Evolutionary conservation across 2,888 invertebrate species (phyloP).

Genomic region (Dicyrtomina minuta): DNA sequence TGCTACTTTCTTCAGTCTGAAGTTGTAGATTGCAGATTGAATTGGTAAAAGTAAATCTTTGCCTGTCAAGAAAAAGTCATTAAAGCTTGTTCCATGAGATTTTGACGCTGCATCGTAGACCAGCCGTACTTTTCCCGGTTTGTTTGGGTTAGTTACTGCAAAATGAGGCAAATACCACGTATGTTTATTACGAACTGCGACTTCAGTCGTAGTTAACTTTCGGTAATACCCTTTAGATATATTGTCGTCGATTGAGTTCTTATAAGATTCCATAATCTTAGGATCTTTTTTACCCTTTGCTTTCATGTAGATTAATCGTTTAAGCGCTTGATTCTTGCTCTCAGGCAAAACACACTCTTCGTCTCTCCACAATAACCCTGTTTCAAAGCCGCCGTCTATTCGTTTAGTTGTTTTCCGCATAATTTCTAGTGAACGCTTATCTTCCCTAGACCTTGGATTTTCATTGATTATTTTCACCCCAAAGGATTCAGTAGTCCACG

Average conservation of each 20-base stretch:
- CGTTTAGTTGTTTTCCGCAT: background rate
- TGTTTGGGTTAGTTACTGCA: conserved; percentile 39
- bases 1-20: conserved; percentile 30
- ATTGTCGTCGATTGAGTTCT: background rate
- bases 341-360: background rate
- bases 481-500: conserved; percentile 2
- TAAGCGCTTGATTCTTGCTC: background rate
- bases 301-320: background rate
- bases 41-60: conserved; percentile 36
- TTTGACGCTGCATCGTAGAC: conserved; percentile 46
- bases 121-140: conserved; percentile 44
- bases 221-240: conserved; percentile 11
- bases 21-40: conserved; percentile 32
- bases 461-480: background rate
- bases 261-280: background rate
- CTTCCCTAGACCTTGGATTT: background rate
- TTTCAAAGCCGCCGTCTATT: background rate
- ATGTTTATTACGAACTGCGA: background rate
- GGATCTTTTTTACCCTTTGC: background rate
- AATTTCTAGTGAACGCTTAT: background rate
- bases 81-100: conserved; percentile 29
- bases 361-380: conserved; percentile 8
- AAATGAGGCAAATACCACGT: conserved; percentile 47
- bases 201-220: conserved; percentile 13
- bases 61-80: conserved; percentile 38